These are phyloP conservation scores for Dicycla oo DNA, from an alignment of 2,888 invertebrate species.

Conservation along the genomic window DNA sequence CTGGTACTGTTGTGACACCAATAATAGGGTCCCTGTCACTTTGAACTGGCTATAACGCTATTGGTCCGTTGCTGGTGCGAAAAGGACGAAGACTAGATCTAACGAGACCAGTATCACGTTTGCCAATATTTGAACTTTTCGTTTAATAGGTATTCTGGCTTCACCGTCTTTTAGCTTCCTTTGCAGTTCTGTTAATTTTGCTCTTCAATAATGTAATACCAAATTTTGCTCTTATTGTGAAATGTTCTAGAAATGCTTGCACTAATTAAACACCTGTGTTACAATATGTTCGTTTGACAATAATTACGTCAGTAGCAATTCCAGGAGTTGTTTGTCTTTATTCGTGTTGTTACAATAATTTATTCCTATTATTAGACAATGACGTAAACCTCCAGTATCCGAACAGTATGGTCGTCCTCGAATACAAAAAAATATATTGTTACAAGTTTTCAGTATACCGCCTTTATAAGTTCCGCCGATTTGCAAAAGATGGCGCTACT, in stretches of 20 bases:
- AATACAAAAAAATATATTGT: constrained; percentile 41
- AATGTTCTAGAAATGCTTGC: constrained; percentile 50
- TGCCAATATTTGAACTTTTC: constrained; percentile 19
- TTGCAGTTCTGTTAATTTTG: neutral
- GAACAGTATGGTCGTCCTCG: constrained; percentile 28
- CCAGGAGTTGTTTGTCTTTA: constrained; percentile 56
- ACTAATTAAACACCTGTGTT: constrained; percentile 33
- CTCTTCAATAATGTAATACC: neutral
- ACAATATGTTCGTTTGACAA: constrained; percentile 40
- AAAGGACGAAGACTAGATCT: constrained; percentile 58
- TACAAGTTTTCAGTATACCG: constrained; percentile 33
- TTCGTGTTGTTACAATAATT: constrained; percentile 42
- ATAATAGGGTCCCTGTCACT: constrained; percentile 61
- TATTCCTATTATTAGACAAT: constrained; percentile 61
- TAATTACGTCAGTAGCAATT: constrained; percentile 45
- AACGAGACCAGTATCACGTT: constrained; percentile 40
- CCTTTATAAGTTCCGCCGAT: constrained; percentile 50
- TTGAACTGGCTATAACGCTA: constrained; percentile 48
- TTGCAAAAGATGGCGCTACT: constrained; percentile 76
- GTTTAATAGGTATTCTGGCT: neutral
- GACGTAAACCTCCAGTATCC: constrained; percentile 56
- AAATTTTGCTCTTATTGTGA: neutral
- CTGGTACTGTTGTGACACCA: constrained; percentile 52
- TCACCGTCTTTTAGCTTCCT: neutral
- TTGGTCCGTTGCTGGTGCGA: constrained; percentile 59